Evolutionary conservation across 30 jellyfish, hydroid and myxozoan genomes (phyloP), one percentile per base, ranked within the genome.

Genomic region (Haliclystus octoradiatus): DNA sequence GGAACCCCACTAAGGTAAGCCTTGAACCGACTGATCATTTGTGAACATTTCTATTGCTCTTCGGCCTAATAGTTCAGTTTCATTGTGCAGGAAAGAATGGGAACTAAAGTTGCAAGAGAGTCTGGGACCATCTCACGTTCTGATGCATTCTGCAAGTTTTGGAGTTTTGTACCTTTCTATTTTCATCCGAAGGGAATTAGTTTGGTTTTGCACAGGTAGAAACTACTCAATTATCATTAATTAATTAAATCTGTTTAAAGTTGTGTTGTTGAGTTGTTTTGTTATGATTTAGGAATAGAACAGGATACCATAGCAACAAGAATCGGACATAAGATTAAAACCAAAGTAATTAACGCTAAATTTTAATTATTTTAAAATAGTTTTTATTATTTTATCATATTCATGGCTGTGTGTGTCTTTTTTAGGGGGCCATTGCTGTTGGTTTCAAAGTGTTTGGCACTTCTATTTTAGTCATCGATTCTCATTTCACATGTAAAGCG

Each of bases 71-170:
- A n/a, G n/a, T n/a, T n/a, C n/a, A n/a, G n/a, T n/a, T n/a, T n/a
- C n/a, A n/a, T n/a, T n/a, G n/a, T n/a, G n/a, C n/a, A 91, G 99
- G 88, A 72, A 85, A 70, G 99, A 91, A 71, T 91, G 99, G 99
- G 96, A 91, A 47, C 76, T 91, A 9, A 66, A 95, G 13, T 70
- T 91, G 63, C 99, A 91, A 77, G 99, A 91, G 70, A 91, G 94
- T 12, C 82, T 91, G 34, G 99, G 99, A 2, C 99, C 99, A 0
- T 76, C 99, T 12, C 95, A 91, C 73, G 95, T 91, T 1, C 67
- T 91, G 66, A 82, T 91, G 94, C 95, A 82, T 57, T 83, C 99
- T 28, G 86, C 95, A 31, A 91, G 81, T 34, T 91, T 91, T 72
- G 99, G 99, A 2, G 99, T 91, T 4, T 61, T 91, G 40, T 94